These are phyloP conservation scores for Gephyroberyx darwinii DNA, from an alignment of 2,797 vertebrate species.

Conservation along the genomic window DNA sequence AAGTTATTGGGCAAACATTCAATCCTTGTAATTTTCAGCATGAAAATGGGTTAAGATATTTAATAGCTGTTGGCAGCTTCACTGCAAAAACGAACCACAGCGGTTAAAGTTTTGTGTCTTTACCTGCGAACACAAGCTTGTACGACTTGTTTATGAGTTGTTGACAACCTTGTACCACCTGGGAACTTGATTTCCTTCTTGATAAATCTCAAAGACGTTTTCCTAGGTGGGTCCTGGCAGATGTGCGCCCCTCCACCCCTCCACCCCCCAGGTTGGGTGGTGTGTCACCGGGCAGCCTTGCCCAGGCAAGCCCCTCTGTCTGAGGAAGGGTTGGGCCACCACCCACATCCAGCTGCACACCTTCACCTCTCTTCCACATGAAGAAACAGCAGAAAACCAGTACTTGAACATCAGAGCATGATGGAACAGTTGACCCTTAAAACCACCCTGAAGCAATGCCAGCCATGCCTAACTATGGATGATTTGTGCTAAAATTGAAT, in stretches of 20 bases:
- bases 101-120: too few relatives aligned
- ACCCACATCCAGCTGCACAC: slow-evolving; percentile 48
- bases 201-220: too few relatives aligned
- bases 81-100: too few relatives aligned
- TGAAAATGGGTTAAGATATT: too few relatives aligned
- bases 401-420: not conserved
- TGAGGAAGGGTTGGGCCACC: slow-evolving; percentile 44
- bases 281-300: slow-evolving; percentile 52
- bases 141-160: too few relatives aligned
- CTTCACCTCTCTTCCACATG: slow-evolving; percentile 6
- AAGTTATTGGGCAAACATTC: too few relatives aligned
- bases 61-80: too few relatives aligned
- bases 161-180: too few relatives aligned
- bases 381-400: slow-evolving; percentile 5
- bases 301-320: slow-evolving; percentile 53
- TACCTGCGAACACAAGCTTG: too few relatives aligned
- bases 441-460: not conserved
- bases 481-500: not conserved
- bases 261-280: slow-evolving; percentile 25
- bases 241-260: slow-evolving; percentile 34
- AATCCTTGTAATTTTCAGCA: too few relatives aligned
- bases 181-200: too few relatives aligned
- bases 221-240: slow-evolving; percentile 32
- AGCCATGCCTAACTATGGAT: not conserved
- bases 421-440: not conserved